Evolutionary conservation across 2,797 vertebrate species (phyloP), one percentile per base, ranked within the genome.

Genomic region (Lagocephalus sceleratus): DNA sequence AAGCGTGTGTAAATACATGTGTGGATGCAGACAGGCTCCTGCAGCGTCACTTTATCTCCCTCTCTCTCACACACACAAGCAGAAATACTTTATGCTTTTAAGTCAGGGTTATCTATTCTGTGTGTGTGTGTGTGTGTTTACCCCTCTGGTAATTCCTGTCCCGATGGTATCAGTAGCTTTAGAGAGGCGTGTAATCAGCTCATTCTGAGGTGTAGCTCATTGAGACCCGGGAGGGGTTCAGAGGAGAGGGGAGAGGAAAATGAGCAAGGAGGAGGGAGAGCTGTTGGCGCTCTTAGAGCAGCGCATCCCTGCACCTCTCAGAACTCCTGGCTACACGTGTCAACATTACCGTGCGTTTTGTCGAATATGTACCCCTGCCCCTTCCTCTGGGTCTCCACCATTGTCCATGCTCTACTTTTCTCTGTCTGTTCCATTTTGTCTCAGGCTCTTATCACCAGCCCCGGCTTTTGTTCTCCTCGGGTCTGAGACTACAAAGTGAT

Each of bases 141-240:
- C 82, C 83, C 85, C 85, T 83, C 82, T 80, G 87, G 85, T 87
- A 78, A 81, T 87, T 84, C 82, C 81, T 82, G 82, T 87, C 78
- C 83, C 67, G 85, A 87, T 88, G 77, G 68, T 86, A 89, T 89
- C 87, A 49, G 79, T 81, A 69, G 78, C 83, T 87, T 83, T 84
- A 79, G 81, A 86, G 81, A 85, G 79, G 71, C 82, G 54, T 83
- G 78, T 87, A 83, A 85, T 87, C 79, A 82, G 82, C 82, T 85
- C 84, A 81, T 85, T 87, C 73, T 70, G 83, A 86, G 85, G 85
- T 86, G 82, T 81, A 82, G 76, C 82, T 88, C 84, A 83, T 81
- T 81, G 79, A 79, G 79, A 85, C 76, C 83, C 71, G 20, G 57
- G 41, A 43, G n/a, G n/a, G 16, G 19, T 10, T n/a, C n/a, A 20